Conservation (phyloP, 1,140 invertebrate genomes). For the Pogonognathellus flavescens region DNA sequence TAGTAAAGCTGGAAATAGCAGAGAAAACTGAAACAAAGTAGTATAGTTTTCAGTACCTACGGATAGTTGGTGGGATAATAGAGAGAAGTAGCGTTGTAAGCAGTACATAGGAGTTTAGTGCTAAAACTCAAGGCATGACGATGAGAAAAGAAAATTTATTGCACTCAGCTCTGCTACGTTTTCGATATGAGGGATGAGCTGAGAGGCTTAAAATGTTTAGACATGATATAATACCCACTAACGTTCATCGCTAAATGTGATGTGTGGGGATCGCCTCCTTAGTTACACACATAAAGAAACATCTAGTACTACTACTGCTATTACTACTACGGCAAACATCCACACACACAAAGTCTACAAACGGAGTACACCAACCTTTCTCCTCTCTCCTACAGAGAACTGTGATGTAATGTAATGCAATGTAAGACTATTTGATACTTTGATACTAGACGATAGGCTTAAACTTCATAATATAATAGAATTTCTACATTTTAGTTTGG, state of each 20-base stretch:
- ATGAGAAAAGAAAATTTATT: slow-evolving; percentile 53
- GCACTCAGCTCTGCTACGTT: slow-evolving; percentile 44
- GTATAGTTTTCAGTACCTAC: neutral
- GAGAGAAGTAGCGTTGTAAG: slow-evolving; percentile 1
- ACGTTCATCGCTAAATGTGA: slow-evolving; percentile 55
- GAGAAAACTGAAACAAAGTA: neutral
- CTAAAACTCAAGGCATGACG: slow-evolving; percentile 31
- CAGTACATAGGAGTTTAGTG: slow-evolving; percentile 27
- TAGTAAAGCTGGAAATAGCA: neutral
- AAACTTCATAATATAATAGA: neutral
- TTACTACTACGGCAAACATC: slow-evolving; percentile 3
- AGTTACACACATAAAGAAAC: slow-evolving; percentile 17
- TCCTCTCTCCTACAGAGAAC: neutral
- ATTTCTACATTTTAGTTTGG: neutral
- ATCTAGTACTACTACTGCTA: neutral
- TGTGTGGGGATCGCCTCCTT: slow-evolving; percentile 48
- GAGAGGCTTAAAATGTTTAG: slow-evolving; percentile 57
- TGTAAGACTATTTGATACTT: slow-evolving; percentile 13
- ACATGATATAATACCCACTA: slow-evolving; percentile 58
- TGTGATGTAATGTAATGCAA: slow-evolving; percentile 30
- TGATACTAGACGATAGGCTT: neutral
- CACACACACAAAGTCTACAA: neutral
- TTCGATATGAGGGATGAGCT: slow-evolving; percentile 56
- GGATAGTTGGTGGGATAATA: neutral
- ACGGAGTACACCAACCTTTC: neutral